phyloP scores from a whole-genome alignment of 2,888 invertebrate genomes.

The Lottia scabra region DNA sequence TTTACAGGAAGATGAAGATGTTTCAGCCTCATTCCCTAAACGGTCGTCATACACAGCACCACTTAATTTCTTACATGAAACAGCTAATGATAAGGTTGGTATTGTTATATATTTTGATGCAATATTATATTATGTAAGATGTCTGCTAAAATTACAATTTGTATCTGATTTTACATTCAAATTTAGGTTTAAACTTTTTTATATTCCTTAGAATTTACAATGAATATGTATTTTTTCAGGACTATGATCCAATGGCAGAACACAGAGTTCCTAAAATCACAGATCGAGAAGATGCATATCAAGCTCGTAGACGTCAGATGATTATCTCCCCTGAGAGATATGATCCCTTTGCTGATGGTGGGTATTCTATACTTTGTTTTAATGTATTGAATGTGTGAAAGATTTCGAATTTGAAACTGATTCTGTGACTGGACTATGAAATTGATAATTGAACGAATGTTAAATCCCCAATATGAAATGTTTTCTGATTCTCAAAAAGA shows the following conservation, averaged over 20 bases:
- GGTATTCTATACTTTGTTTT: constrained; percentile 58
- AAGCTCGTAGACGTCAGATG: constrained; percentile 86
- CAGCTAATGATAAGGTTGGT: constrained; percentile 77
- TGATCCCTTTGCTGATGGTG: constrained; percentile 98
- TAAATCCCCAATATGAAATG: too few species aligned
- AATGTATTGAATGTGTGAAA: constrained; percentile 6
- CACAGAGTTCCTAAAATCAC: constrained; percentile 88
- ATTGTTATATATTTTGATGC: background rate
- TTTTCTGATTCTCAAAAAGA: too few species aligned
- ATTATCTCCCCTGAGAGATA: constrained; percentile 93
- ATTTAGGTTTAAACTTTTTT: too few species aligned
- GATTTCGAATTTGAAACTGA: background rate
- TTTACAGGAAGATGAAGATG: constrained; percentile 85
- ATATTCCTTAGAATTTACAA: too few species aligned
- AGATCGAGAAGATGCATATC: constrained; percentile 97
- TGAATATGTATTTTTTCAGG: constrained; percentile 52
- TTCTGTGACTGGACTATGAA: too few species aligned
- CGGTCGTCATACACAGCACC: constrained; percentile 87
- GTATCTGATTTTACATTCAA: too few species aligned
- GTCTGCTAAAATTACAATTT: too few species aligned
- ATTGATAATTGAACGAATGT: too few species aligned
- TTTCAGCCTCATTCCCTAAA: constrained; percentile 69
- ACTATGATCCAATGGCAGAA: constrained; percentile 67
- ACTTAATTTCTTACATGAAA: constrained; percentile 88
- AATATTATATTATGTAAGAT: too few species aligned